phyloP scores from a whole-genome alignment of 2,797 vertebrate genomes.

The Karalla daura region DNA sequence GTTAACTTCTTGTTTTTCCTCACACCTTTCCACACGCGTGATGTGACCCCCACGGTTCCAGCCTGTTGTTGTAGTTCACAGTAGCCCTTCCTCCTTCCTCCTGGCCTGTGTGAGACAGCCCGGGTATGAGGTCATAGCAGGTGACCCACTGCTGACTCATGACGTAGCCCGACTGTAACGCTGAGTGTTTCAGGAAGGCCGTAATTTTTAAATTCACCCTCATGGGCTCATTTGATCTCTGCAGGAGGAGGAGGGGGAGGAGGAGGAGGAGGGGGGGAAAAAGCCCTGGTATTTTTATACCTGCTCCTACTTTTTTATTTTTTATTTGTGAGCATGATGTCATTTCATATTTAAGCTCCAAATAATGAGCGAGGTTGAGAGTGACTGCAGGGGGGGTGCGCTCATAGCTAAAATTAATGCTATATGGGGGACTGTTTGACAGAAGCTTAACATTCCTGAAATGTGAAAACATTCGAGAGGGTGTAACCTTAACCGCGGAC shows the following conservation, averaged over 20 bases:
- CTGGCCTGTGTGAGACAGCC: conserved; percentile 48
- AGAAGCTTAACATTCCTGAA: conserved; percentile 54
- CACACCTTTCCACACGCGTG: not conserved
- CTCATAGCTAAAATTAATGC: conserved; percentile 19
- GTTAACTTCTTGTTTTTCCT: no score
- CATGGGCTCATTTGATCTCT: conserved; percentile 74
- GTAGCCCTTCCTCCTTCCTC: conserved; percentile 58
- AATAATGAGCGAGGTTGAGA: conserved; percentile 59
- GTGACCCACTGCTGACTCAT: conserved; percentile 76
- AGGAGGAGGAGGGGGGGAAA: conserved; percentile 9
- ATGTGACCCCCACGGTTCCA: not conserved
- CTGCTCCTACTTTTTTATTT: conserved; percentile 40
- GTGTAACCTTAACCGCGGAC: conserved; percentile 6
- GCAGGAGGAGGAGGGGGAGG: conserved; percentile 52
- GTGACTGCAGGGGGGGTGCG: conserved; percentile 10
- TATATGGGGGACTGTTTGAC: conserved; percentile 31
- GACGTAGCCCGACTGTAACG: conserved; percentile 67
- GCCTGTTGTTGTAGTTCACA: conserved; percentile 29
- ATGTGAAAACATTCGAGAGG: conserved; percentile 51
- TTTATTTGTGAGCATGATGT: conserved; percentile 67
- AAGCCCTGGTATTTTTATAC: conserved; percentile 62
- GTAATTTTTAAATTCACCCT: conserved; percentile 68
- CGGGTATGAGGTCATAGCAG: conserved; percentile 72
- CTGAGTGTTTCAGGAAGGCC: conserved; percentile 62
- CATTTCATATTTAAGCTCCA: conserved; percentile 62